Percentiles rank a stretch among this genome's conserved stretches.
phyloP scores from a whole-genome alignment of 2,113 vertebrate species.

The Limnothrissa miodon region DNA sequence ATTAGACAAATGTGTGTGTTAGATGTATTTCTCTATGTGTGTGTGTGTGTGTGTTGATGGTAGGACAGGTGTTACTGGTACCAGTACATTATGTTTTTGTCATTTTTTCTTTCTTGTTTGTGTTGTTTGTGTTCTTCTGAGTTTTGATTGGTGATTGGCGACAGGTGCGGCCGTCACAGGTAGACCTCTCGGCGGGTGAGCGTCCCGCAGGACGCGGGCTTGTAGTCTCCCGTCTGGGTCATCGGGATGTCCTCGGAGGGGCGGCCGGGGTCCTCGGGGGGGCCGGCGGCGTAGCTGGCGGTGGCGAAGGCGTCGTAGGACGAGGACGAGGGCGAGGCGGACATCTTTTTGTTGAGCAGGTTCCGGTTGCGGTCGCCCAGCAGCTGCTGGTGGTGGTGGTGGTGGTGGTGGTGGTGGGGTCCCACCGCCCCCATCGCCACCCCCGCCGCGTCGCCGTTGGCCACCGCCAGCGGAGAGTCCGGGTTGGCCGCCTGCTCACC shows the following conservation, averaged over 20 bases:
- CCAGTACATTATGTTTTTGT: neutral
- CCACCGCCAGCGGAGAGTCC: slow-evolving; percentile 71
- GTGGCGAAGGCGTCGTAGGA: slow-evolving; percentile 92
- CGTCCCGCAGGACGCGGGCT: slow-evolving; percentile 93
- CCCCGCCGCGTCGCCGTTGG: slow-evolving; percentile 84
- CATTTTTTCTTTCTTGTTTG: neutral
- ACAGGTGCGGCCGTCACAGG: slow-evolving; percentile 78
- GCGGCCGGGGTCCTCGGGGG: slow-evolving; percentile 78
- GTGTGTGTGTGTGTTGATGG: slow-evolving; percentile 19
- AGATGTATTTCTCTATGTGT: neutral
- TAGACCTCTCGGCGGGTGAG: slow-evolving; percentile 98
- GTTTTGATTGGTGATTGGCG: slow-evolving; percentile 2
- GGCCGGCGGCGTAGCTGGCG: slow-evolving; percentile 85
- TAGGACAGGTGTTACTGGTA: slow-evolving; percentile 1
- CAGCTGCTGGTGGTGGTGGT: too few species aligned
- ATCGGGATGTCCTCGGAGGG: slow-evolving; percentile 95
- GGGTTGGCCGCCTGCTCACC: slow-evolving; percentile 85
- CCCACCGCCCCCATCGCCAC: neutral
- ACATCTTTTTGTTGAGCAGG: slow-evolving; percentile 96
- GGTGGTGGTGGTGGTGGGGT: slow-evolving; percentile 52
- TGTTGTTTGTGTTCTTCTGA: neutral
- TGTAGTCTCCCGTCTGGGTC: slow-evolving; percentile 95
- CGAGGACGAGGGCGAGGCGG: slow-evolving; percentile 83
- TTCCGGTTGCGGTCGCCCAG: slow-evolving; percentile 98
- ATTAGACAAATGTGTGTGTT: neutral